Evolutionary conservation across 2,888 invertebrate genomes (phyloP).

Genomic region (Cosmorhoe ocellata): DNA sequence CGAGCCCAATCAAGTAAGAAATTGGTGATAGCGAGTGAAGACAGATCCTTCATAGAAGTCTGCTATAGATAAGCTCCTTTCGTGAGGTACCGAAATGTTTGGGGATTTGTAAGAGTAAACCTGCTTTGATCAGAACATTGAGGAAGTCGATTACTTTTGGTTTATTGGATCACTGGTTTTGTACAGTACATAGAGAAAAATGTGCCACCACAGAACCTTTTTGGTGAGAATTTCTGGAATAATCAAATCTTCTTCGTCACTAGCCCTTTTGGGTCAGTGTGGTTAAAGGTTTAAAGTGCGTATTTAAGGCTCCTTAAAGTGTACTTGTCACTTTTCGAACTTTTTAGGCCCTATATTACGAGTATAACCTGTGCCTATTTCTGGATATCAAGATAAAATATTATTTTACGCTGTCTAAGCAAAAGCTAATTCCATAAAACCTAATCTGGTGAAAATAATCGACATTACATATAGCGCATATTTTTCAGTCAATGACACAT

Average conservation of each 20-base stretch:
- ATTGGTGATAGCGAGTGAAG: constrained; percentile 69
- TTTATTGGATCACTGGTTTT: constrained; percentile 6
- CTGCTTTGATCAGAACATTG: constrained; percentile 16
- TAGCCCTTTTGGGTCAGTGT: too few species aligned
- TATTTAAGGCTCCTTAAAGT: too few species aligned
- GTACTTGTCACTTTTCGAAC: too few species aligned
- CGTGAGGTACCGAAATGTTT: constrained; percentile 54
- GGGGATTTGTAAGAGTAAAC: constrained; percentile 22
- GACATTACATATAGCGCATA: too few species aligned
- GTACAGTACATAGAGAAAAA: neutral
- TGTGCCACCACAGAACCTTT: neutral
- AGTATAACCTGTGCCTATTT: too few species aligned
- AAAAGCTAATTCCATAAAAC: too few species aligned
- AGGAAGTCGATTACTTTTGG: constrained; percentile 9
- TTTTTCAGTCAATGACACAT: constrained; percentile 15
- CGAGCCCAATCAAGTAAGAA: constrained; percentile 77
- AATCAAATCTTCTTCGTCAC: too few species aligned
- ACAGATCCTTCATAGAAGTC: constrained; percentile 47
- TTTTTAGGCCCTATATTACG: too few species aligned
- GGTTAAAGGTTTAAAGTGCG: too few species aligned
- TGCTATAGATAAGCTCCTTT: constrained; percentile 69
- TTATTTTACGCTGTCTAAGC: too few species aligned
- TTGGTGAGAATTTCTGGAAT: too few species aligned
- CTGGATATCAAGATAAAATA: too few species aligned
- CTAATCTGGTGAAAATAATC: neutral